phyloP scores from a whole-genome alignment of 2,113 vertebrate genomes.

The Notarius lentiginosus region DNA sequence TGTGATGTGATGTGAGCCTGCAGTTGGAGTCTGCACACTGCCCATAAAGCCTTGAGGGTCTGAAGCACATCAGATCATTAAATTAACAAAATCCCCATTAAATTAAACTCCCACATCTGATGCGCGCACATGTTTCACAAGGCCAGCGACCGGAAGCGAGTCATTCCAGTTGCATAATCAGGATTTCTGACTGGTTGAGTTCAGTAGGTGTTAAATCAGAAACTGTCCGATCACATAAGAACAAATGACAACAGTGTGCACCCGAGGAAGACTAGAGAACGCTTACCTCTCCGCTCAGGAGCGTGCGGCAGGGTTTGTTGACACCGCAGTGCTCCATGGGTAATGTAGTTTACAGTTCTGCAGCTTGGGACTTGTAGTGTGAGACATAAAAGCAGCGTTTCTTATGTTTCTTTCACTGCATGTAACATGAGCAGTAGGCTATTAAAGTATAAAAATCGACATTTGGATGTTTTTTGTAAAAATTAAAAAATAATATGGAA shows the following conservation, averaged over 20 bases:
- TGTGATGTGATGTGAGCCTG: not conserved
- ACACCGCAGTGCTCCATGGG: conserved; percentile 15
- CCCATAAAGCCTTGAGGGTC: not conserved
- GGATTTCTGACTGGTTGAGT: not conserved
- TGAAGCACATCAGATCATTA: not conserved
- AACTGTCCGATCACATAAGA: no score
- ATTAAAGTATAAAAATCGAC: not conserved
- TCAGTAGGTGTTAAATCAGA: no score
- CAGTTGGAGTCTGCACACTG: not conserved
- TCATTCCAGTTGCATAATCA: not conserved
- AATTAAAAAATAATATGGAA: not conserved
- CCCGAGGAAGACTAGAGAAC: not conserved
- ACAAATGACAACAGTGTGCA: not conserved
- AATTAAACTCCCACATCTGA: not conserved
- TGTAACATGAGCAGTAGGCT: not conserved
- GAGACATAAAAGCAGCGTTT: not conserved
- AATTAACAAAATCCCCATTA: not conserved
- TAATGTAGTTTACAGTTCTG: conserved; percentile 46
- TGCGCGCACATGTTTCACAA: not conserved
- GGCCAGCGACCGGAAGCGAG: not conserved
- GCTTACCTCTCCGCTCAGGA: conserved; percentile 38
- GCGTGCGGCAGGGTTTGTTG: conserved; percentile 24
- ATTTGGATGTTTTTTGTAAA: not conserved
- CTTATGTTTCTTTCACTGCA: not conserved
- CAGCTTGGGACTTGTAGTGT: conserved; percentile 42